Base-by-base conservation (phyloP, 2,113 vertebrate genomes). In the Alligator sinensis region DNA sequence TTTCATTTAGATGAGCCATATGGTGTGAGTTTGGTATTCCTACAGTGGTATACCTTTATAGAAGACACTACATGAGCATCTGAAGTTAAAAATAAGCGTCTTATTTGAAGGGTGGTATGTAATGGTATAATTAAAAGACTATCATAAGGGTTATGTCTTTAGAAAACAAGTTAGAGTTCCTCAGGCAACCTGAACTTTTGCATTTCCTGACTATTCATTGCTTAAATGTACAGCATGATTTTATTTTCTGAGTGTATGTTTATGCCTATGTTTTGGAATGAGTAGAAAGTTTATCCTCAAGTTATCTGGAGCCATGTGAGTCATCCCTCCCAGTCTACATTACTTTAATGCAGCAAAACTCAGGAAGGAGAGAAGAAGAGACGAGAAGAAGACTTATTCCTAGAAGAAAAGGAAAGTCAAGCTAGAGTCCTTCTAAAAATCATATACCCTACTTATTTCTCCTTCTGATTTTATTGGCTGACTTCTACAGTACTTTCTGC, bases 131-230 rank as follows among this genome's bases (percentile, higher is more conserved):
- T 80, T 60, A 76, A 25, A 72, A 18, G 15, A 61, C 81, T 18
- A 5, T 78, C 14, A 5, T 70, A 63, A 54, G 8, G 30, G 9
- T 82, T 1, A 0, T 24, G 2, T 62, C 15, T 59, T 74, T 60
- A 76, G 17, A 11, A 21, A 25, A 6, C 18, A 5, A 60, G 76
- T 77, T 88, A 4, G 62, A 92, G 38, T 89, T 93, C 55, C 38
- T 64, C 57, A 11, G 58, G 60, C 68, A 74, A 3, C 6, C 2
- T 63, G 57, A 81, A n/a, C 47, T 80, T 55, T 72, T 38, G 19
- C 30, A 72, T 72, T 72, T 72, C 30, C 68, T 38, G 22, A 38
- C 34, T 72, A 34, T 38, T 38, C 34, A 72, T 38, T 72, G 22
- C 21, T 72, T 72, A 38, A 72, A 22, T 4, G 11, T 72, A 38